Conservation (phyloP, 1,140 invertebrate genomes). For the Sitophilus oryzae region DNA sequence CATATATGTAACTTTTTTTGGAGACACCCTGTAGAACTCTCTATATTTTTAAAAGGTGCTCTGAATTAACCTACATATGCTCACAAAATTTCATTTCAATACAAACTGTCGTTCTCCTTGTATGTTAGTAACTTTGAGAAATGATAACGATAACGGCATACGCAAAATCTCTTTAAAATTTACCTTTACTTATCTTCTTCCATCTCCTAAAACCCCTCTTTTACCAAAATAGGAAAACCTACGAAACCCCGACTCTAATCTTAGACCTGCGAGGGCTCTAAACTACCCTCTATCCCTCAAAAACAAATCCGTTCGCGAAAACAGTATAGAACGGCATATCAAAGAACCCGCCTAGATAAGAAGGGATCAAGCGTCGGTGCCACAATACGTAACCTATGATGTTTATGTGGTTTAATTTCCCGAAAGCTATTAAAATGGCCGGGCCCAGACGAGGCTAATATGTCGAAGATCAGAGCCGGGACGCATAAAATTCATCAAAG, state of each 20-base stretch:
- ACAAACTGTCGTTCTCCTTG: no score
- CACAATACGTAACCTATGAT: conserved; percentile 37
- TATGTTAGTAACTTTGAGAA: no score
- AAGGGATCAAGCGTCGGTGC: conserved; percentile 31
- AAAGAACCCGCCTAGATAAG: conserved; percentile 26
- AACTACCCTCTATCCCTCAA: neutral
- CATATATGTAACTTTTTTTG: no score
- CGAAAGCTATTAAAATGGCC: conserved; percentile 40
- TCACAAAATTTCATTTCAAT: no score
- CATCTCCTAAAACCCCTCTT: no score
- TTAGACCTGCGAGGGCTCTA: neutral
- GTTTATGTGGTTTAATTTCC: conserved; percentile 43
- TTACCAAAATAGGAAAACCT: neutral
- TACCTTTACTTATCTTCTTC: no score
- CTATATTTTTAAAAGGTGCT: no score
- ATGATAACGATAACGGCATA: no score
- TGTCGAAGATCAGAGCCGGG: conserved; percentile 37
- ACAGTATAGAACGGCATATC: no score
- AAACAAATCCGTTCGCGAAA: conserved; percentile 4
- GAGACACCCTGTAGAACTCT: no score
- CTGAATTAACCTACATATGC: no score
- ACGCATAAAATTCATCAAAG: conserved; percentile 42
- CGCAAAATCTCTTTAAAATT: no score
- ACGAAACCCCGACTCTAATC: conserved; percentile 1
- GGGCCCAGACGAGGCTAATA: conserved; percentile 37